Conservation (phyloP, 2,113 vertebrate genomes). For the Hyaena hyaena region DNA sequence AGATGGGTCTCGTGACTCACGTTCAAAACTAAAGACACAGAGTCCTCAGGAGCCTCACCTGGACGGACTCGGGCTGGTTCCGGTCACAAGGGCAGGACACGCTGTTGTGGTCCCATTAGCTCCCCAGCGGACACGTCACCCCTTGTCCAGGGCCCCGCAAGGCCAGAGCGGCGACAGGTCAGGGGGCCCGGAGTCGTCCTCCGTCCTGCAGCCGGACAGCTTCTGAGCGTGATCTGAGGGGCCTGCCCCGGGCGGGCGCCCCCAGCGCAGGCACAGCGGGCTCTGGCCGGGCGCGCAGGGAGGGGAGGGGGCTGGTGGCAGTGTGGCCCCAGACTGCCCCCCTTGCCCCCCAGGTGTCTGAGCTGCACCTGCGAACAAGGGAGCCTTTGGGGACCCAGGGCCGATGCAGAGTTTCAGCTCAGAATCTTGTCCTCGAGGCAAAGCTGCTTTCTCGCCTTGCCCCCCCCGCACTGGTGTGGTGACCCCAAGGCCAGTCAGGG, state of each 20-base stretch:
- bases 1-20: conserved; percentile 35
- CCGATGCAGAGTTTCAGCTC: fast-evolving
- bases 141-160: not conserved
- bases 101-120: not conserved
- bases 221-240: not conserved
- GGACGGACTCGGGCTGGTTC: not conserved
- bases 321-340: fast-evolving
- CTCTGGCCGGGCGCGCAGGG: too few relatives aligned
- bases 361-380: too few relatives aligned
- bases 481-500: not conserved
- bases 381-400: not conserved
- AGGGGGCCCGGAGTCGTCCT: not conserved
- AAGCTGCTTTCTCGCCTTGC: too few relatives aligned
- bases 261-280: too few relatives aligned
- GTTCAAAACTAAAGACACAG: conserved; percentile 19
- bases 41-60: not conserved
- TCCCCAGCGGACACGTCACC: not conserved
- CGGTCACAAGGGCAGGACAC: not conserved
- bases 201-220: fast-evolving
- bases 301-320: too few relatives aligned
- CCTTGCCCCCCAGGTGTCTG: not conserved
- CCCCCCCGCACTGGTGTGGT: fast-evolving
- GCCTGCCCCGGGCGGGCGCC: not conserved
- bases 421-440: not conserved
- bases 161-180: not conserved